Evolutionary conservation across 2,797 vertebrate species (phyloP).

Genomic region (Heliangelus exortis): DNA sequence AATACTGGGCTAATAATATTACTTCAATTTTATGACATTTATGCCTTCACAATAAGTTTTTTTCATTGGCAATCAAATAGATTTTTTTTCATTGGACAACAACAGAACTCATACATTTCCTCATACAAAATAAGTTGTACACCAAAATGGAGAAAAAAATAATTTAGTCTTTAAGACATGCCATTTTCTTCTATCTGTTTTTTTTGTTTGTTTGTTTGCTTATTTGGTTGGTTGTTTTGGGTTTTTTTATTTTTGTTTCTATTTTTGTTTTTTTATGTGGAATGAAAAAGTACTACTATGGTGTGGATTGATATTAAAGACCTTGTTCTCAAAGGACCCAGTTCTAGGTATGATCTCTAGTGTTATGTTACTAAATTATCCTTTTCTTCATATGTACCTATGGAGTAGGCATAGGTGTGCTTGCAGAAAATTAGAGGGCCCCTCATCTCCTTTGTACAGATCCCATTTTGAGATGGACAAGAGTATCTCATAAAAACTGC

Average conservation of each 20-base stretch:
- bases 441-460: background rate
- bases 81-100: background rate
- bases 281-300: background rate
- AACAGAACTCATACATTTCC: background rate
- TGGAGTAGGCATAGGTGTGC: fast-evolving
- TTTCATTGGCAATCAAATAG: no score
- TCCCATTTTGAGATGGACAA: background rate
- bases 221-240: no score
- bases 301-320: background rate
- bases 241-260: no score
- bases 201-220: background rate
- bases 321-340: background rate
- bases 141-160: background rate
- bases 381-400: background rate
- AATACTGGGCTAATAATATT: background rate
- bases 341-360: background rate
- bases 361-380: background rate
- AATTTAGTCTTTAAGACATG: background rate
- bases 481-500: background rate
- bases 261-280: background rate
- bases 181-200: background rate
- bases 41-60: background rate
- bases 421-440: background rate
- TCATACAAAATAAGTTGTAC: fast-evolving
- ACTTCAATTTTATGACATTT: background rate